These are phyloP conservation scores for Myocastor coypus DNA, from an alignment of 2,113 vertebrate species.

Conservation along the genomic window DNA sequence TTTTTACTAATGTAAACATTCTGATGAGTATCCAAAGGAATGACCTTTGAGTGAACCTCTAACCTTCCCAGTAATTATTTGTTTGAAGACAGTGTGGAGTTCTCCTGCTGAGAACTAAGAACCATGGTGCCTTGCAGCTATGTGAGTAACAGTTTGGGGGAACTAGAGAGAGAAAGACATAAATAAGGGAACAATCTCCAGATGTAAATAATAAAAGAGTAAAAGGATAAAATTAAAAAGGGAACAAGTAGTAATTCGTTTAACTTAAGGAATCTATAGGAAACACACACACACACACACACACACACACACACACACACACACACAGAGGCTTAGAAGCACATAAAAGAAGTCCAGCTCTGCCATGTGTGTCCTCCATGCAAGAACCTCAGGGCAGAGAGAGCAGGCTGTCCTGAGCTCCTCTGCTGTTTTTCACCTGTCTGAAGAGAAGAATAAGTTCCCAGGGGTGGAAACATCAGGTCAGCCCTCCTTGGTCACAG, in stretches of 20 bases:
- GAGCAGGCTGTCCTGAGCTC: conserved; percentile 93
- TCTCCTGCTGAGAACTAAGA: conserved; percentile 94
- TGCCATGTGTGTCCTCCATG: conserved; percentile 93
- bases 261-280: conserved; percentile 84
- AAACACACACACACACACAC: not conserved
- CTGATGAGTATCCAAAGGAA: conserved; percentile 96
- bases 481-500: conserved; percentile 77
- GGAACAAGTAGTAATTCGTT: conserved; percentile 84
- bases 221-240: conserved; percentile 86
- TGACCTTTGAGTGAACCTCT: conserved; percentile 96
- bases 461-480: conserved; percentile 84
- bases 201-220: conserved; percentile 98
- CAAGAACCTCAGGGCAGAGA: conserved; percentile 92
- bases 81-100: conserved; percentile 99
- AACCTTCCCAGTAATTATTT: conserved; percentile 99
- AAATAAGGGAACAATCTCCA: conserved; percentile 94
- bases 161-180: conserved; percentile 88
- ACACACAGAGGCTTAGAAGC: conserved; percentile 67
- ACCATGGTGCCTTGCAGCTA: conserved; percentile 91
- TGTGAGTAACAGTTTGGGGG: conserved; percentile 83
- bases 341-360: conserved; percentile 85
- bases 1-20: conserved; percentile 95
- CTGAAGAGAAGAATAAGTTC: conserved; percentile 91
- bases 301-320: not conserved
- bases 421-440: conserved; percentile 93